Conservation (phyloP, 64 coral and sea anemone species). For the Exaiptasia diaphana region DNA sequence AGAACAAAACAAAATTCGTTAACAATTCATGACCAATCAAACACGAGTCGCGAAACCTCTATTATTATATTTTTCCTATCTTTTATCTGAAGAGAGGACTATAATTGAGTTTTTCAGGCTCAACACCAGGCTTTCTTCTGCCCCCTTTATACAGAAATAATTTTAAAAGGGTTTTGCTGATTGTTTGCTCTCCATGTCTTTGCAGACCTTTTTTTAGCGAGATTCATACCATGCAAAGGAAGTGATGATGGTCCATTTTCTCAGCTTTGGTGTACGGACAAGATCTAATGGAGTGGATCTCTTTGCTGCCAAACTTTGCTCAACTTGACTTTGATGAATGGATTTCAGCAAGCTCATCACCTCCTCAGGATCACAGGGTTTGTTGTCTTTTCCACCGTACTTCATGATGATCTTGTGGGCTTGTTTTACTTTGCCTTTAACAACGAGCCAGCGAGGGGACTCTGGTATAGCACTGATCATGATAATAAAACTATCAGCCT, state of each 20-base stretch:
- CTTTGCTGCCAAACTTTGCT: neutral
- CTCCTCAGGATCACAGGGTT: neutral
- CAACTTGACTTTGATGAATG: neutral
- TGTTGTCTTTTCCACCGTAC: conserved; percentile 10
- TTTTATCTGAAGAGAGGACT: too few species aligned
- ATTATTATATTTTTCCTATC: too few species aligned
- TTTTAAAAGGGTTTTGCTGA: too few species aligned
- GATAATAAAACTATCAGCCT: conserved; percentile 1
- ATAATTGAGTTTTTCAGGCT: too few species aligned
- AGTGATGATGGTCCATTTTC: neutral
- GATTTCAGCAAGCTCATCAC: neutral
- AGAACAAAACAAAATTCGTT: too few species aligned
- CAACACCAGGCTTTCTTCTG: too few species aligned
- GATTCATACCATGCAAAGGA: neutral
- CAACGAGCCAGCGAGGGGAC: conserved; percentile 33
- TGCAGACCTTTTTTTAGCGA: too few species aligned
- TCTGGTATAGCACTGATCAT: conserved; percentile 7
- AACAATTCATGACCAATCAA: too few species aligned
- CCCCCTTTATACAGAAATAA: too few species aligned
- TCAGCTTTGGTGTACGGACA: conserved; percentile 5
- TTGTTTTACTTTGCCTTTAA: neutral
- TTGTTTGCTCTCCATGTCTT: too few species aligned
- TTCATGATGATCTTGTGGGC: conserved; percentile 1
- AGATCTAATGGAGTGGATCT: neutral
- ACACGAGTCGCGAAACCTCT: too few species aligned